Percentiles rank a stretch among this genome's conserved stretches.
These are phyloP conservation scores for Lepetodrilus schrolli DNA, from an alignment of 2,888 invertebrate genomes.

Conservation along the genomic window DNA sequence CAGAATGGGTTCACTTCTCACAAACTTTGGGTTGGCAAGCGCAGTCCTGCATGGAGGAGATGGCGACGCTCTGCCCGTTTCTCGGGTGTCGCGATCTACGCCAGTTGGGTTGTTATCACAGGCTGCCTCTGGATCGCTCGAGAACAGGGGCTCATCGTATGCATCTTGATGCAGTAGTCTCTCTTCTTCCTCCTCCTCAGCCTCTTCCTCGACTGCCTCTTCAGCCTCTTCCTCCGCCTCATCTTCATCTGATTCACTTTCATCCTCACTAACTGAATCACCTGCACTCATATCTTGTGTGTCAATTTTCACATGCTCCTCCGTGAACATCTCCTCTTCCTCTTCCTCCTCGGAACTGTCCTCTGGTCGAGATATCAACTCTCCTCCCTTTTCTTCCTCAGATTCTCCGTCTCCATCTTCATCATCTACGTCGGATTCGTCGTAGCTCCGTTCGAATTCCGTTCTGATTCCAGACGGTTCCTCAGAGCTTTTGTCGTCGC, in stretches of 20 bases:
- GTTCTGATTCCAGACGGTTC: neutral
- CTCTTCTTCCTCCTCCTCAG: slow-evolving; percentile 26
- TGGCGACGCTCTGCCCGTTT: too few relatives aligned
- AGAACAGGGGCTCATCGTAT: neutral
- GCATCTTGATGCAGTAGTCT: neutral
- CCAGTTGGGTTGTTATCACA: too few relatives aligned
- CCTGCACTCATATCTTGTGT: neutral
- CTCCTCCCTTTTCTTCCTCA: slow-evolving; percentile 17
- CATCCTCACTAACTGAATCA: too few relatives aligned
- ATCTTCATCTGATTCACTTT: neutral
- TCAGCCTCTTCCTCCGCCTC: slow-evolving; percentile 31
- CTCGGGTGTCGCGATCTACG: too few relatives aligned
- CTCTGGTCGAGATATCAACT: slow-evolving; percentile 24
- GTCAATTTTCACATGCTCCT: neutral
- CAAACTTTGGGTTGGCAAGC: too few relatives aligned
- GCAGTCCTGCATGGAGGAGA: too few relatives aligned
- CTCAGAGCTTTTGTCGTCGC: neutral
- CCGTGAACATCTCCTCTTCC: slow-evolving; percentile 13
- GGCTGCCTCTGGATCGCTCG: too few relatives aligned
- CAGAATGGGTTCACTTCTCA: neutral
- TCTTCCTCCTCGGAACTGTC: slow-evolving; percentile 33
- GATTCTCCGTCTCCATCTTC: neutral
- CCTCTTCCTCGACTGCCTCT: slow-evolving; percentile 17
- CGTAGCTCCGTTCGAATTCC: neutral
- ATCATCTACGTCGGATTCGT: slow-evolving; percentile 19